phyloP scores from a whole-genome alignment of 2,113 vertebrate species.

The Grantiella picta region DNA sequence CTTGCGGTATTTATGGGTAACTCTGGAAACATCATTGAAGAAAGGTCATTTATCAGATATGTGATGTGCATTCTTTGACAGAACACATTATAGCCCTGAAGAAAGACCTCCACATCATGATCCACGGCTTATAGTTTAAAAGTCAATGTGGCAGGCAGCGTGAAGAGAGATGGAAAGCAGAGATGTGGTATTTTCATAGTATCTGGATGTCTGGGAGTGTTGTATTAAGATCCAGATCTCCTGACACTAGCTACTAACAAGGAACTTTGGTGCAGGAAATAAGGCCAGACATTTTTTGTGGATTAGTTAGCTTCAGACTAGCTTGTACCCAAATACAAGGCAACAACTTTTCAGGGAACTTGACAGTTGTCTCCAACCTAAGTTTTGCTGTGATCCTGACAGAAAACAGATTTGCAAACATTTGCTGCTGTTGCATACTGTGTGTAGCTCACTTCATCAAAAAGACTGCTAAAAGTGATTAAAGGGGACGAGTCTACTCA shows the following conservation, averaged over 20 bases:
- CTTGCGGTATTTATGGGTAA: neutral
- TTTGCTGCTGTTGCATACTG: neutral
- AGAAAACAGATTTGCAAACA: neutral
- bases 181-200: neutral
- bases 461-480: neutral
- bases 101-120: neutral
- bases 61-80: neutral
- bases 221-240: neutral
- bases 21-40: neutral
- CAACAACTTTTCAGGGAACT: neutral
- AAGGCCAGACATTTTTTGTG: neutral
- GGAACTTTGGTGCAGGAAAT: neutral
- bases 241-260: neutral
- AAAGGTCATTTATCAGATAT: neutral
- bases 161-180: neutral
- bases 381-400: neutral
- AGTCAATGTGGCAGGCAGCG: neutral
- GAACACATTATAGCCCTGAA: neutral
- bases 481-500: neutral
- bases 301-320: neutral
- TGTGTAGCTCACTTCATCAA: neutral
- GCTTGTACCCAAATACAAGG: neutral
- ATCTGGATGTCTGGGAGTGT: neutral
- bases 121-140: neutral
- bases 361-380: neutral